Evolutionary conservation across 2,888 invertebrate species (phyloP), one percentile per base, ranked within the genome.

Genomic region (Spicauda simplicius): DNA sequence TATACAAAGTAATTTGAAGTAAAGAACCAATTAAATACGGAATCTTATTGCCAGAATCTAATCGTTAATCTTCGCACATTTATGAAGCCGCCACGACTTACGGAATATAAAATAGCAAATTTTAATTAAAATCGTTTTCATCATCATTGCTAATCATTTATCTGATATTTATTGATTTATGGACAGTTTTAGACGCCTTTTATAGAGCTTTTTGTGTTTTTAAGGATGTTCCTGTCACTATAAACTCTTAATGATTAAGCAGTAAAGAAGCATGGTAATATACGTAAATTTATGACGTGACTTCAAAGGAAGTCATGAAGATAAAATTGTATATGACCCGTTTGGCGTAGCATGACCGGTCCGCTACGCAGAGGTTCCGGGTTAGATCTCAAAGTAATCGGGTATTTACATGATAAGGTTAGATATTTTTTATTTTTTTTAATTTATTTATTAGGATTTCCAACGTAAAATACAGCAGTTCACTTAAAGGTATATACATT

Each of bases 1-100:
- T 56, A 14, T 12, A 57, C 37, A 37, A 14, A 41, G 57, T 19
- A 41, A 41, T 57, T 41, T 41, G 57, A 57, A 19, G 41, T 41
- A 52, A 60, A 18, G 11, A 25, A 19, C 12, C 60, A 60, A 60
- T 60, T 60, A 52, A 60, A 60, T 52, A 33, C 19, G 12, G 16
- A 48, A 60, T 60, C 60, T 33, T 37, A 33, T 37, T 53, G 53
- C n/a, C 53, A 50, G 53, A 41, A 61, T 61, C 61, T 53, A 19
- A 53, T 53, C 61, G 53, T 16, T 61, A 61, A 61, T 61, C 61
- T 58, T 58, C n/a, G 14, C 61, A 18, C 14, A 48, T 61, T 61
- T n/a, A 30, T 16, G 19, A 16, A 10, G 45, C 52, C 61, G 33
- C 37, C 8, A 19, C 12, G 8, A 48, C 33, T 25, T 50, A 19